Percentiles rank a stretch among this genome's conserved stretches.
Evolutionary conservation across 2,797 vertebrate genomes (phyloP).

Genomic region (Esox masquinongy): DNA sequence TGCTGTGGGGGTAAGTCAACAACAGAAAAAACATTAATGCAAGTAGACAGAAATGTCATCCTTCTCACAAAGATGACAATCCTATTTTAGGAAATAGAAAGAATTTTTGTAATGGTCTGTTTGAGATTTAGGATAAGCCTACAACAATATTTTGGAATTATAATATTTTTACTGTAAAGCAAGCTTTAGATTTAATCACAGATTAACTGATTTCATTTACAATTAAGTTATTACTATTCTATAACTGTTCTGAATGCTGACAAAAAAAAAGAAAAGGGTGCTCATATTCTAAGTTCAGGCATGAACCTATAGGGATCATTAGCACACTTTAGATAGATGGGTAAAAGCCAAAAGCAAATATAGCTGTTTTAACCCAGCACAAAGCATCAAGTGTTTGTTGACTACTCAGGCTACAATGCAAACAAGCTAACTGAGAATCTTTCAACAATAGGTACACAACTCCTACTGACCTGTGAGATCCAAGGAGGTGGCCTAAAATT

Average conservation of each 20-base stretch:
- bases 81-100: too few relatives aligned
- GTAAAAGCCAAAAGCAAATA: constrained; percentile 84
- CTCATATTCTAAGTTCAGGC: constrained; percentile 35
- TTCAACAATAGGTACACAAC: constrained; percentile 65
- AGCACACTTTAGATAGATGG: constrained; percentile 63
- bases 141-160: too few relatives aligned
- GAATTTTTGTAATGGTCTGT: too few relatives aligned
- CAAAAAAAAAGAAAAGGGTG: constrained; percentile 45
- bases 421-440: constrained; percentile 76
- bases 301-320: constrained; percentile 65
- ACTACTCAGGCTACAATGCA: constrained; percentile 84
- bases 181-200: neutral
- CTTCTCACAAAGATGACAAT: too few relatives aligned
- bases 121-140: too few relatives aligned
- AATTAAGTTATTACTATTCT: neutral
- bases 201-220: neutral
- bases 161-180: too few relatives aligned
- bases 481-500: constrained; percentile 35
- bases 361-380: constrained; percentile 74
- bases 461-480: constrained; percentile 45
- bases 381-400: constrained; percentile 91
- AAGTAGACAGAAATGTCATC: too few relatives aligned
- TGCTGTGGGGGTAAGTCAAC: too few relatives aligned
- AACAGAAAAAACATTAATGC: too few relatives aligned
- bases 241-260: constrained; percentile 29